Conservation (phyloP, 2,797 vertebrate species). For the Microtus obscurus region DNA sequence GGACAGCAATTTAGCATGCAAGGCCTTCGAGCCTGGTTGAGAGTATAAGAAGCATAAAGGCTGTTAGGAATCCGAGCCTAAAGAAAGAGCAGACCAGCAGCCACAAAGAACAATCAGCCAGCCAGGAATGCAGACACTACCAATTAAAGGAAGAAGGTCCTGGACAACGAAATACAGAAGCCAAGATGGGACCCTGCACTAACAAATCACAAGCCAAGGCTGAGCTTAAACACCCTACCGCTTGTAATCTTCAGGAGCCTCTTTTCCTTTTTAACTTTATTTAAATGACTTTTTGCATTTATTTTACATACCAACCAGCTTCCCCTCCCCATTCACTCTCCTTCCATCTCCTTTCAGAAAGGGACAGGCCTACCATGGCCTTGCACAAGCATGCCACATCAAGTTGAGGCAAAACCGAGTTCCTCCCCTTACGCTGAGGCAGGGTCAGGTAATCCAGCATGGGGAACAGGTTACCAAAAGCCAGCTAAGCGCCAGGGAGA, state of each 20-base stretch:
- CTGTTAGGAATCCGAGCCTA: neutral
- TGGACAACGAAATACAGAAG: constrained; percentile 6
- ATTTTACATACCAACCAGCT: too few species aligned
- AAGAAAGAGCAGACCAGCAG: constrained; percentile 9
- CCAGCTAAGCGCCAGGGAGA: too few species aligned
- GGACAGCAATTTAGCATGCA: constrained; percentile 33
- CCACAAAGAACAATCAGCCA: constrained; percentile 23
- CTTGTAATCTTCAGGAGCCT: constrained; percentile 43
- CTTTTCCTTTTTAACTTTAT: neutral
- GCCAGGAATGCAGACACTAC: neutral
- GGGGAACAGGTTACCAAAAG: too few species aligned
- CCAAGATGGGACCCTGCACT: constrained; percentile 6
- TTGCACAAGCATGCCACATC: too few species aligned
- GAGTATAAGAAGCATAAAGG: constrained; percentile 26
- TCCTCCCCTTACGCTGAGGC: too few species aligned
- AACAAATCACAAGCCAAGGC: neutral
- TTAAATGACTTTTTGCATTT: too few species aligned
- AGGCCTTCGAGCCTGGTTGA: neutral
- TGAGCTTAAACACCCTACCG: neutral
- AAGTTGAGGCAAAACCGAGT: too few species aligned
- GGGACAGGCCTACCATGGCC: too few species aligned
- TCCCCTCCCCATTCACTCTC: too few species aligned
- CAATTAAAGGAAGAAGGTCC: constrained; percentile 24
- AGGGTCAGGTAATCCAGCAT: too few species aligned
- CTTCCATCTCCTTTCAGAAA: too few species aligned